phyloP scores from a whole-genome alignment of 64 coral and sea anemone species.

The Montipora efflorescens region DNA sequence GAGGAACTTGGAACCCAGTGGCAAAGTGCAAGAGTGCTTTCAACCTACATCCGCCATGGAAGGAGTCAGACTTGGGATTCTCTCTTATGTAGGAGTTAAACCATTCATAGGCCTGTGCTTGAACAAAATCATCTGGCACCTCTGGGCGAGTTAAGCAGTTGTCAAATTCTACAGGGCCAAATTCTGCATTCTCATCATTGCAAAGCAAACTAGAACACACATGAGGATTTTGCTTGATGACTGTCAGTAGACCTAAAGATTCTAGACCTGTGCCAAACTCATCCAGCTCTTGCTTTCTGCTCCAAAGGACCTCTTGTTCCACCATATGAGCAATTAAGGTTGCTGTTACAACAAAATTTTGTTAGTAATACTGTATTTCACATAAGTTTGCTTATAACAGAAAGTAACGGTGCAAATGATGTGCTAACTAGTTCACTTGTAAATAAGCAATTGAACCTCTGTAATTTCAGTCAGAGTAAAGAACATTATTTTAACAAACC shows the following conservation, averaged over 20 bases:
- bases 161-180: conserved; percentile 36
- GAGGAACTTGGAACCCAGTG: conserved; percentile 28
- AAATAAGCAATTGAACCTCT: neutral
- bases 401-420: neutral
- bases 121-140: conserved; percentile 16
- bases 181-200: neutral
- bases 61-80: neutral
- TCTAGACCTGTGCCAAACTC: conserved; percentile 35
- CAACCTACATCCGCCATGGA: conserved; percentile 29
- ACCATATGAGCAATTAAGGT: conserved; percentile 19
- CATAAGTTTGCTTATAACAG: neutral
- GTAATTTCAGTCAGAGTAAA: neutral
- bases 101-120: conserved; percentile 16
- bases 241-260: neutral
- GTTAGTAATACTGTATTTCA: neutral
- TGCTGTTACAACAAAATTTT: neutral
- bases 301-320: conserved; percentile 43
- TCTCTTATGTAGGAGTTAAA: conserved; percentile 33
- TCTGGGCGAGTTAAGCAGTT: neutral
- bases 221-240: neutral
- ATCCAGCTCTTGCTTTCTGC: conserved; percentile 24
- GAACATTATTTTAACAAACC: neutral
- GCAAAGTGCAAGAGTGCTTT: conserved; percentile 32
- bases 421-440: neutral
- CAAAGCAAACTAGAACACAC: neutral